Evolutionary conservation across 1,140 invertebrate genomes (phyloP), one percentile per base, ranked within the genome.

Genomic region (Habropoda laboriosa): DNA sequence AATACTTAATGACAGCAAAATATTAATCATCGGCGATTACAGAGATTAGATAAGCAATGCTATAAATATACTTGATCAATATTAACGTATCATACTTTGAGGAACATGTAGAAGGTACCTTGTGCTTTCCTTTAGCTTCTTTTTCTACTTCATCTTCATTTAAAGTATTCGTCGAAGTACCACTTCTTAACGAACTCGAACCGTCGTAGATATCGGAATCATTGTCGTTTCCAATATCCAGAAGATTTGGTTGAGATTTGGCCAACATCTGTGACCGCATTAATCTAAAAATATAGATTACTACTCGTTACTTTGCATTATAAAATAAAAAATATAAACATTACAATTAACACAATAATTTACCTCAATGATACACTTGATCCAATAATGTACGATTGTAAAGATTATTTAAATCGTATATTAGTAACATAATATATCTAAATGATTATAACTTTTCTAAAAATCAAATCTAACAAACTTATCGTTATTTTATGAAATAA

Each of bases 231-330:
- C 89, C 83, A 30, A 92, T 89, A 27, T 91, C 91, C 2, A 92
- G 66, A 16, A 94, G 81, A 89, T 94, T 93, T 3, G 93, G 93
- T 68, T 93, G 93, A 7, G 93, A 94, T 67, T 93, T 90, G 1
- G 93, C 92, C 63, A 93, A 74, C 90, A 91, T 91, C 40, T 88
- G 87, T 27, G 92, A 93, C 55, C 93, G 89, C 87, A 92, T 91
- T 70, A 93, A 88, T 86, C 93, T 94, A 80, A 1, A 90, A 86
- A 83, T 53, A 58, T 35, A 72, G 57, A 81, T 27, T 7, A 42
- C 58, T 58, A 51, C 3, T 53, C 35, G 21, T 80, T n/a, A 64
- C 10, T 80, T 72, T 49, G 42, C 35, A n/a, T 58, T 12, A 61
- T 45, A 18, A 73, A 6, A 76, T 57, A 42, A 10, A 24, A 58